These are phyloP conservation scores for Epinephelus lanceolatus DNA, from an alignment of 2,113 vertebrate genomes.

Conservation along the genomic window DNA sequence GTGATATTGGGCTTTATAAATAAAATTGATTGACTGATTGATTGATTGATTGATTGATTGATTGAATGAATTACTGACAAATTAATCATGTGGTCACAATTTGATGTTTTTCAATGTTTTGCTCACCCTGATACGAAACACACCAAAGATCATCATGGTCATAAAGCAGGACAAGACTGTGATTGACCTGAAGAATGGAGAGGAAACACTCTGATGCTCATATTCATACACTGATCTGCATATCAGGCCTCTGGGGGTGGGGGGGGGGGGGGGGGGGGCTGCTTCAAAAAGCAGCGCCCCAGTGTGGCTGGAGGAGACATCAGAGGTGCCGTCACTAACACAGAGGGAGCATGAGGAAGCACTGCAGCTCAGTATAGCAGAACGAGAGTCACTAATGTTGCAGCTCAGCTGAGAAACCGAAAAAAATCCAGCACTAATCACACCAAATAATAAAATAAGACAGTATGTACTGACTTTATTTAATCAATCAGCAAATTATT, in stretches of 20 bases:
- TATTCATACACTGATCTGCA: conserved; percentile 26
- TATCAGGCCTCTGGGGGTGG: conserved; percentile 1
- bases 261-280: conserved; percentile 1
- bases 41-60: too few species aligned
- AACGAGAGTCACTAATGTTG: too few species aligned
- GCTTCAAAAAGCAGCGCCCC: conserved; percentile 50
- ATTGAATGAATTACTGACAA: neutral
- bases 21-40: too few species aligned
- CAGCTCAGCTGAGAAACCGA: neutral
- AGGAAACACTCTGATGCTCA: neutral
- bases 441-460: neutral
- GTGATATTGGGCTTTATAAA: too few species aligned
- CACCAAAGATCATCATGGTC: neutral
- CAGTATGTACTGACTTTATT: neutral
- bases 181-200: neutral
- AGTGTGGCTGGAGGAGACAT: conserved; percentile 58
- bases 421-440: neutral
- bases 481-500: neutral
- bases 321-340: conserved; percentile 8
- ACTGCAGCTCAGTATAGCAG: neutral
- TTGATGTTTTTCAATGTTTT: neutral
- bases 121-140: neutral
- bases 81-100: too few species aligned
- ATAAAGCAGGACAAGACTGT: neutral
- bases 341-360: neutral